These are phyloP conservation scores for Papilio machaon DNA, from an alignment of 1,140 invertebrate species.

Conservation along the genomic window DNA sequence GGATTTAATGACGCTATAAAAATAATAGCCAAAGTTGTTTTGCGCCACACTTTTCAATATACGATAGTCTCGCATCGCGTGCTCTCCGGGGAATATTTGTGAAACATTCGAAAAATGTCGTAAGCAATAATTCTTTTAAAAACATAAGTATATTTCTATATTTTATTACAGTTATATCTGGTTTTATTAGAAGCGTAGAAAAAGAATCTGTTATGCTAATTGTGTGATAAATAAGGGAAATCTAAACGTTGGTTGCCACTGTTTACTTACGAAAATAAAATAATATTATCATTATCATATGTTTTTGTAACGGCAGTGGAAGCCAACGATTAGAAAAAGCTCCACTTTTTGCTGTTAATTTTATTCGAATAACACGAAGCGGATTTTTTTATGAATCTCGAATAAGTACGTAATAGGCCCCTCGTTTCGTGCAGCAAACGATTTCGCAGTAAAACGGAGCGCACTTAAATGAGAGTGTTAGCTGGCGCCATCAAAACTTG, in stretches of 20 bases:
- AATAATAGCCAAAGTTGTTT: conserved; percentile 30
- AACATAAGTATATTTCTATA: neutral
- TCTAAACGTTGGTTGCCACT: neutral
- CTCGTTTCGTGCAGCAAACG: conserved; percentile 52
- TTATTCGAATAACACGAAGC: neutral
- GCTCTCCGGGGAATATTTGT: neutral
- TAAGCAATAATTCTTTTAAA: neutral
- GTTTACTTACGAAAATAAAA: neutral
- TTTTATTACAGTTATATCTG: neutral
- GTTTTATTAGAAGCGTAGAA: neutral
- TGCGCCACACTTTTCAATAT: conserved; percentile 33
- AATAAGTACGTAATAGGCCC: conserved; percentile 43
- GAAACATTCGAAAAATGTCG: neutral
- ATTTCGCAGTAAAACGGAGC: conserved; percentile 50
- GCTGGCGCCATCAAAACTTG: conserved; percentile 49
- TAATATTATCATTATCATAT: neutral
- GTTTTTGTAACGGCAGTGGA: neutral
- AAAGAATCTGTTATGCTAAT: neutral
- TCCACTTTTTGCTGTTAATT: neutral
- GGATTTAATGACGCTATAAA: conserved; percentile 26
- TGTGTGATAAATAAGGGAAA: neutral
- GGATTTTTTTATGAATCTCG: neutral
- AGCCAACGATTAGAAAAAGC: neutral
- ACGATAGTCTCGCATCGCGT: conserved; percentile 12
- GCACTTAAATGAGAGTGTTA: conserved; percentile 51